Percentiles rank a stretch among this genome's conserved stretches.
These are phyloP conservation scores for Helicolenus hilgendorfi DNA, from an alignment of 2,797 vertebrate species.

Conservation along the genomic window DNA sequence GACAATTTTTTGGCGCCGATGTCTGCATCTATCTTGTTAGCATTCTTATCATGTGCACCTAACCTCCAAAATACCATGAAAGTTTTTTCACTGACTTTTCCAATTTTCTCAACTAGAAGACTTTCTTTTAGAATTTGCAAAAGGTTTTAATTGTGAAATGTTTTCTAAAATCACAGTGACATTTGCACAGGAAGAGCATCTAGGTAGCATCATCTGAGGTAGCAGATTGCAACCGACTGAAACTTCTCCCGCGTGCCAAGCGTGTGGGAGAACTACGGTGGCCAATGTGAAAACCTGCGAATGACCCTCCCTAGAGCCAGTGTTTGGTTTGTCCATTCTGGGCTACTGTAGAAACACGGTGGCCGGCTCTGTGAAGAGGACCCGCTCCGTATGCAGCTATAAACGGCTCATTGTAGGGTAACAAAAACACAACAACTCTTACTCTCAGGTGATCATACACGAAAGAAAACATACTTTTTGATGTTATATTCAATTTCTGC, in stretches of 20 bases:
- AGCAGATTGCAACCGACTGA: too few species aligned
- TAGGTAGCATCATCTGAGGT: too few species aligned
- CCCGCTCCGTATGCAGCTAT: background rate
- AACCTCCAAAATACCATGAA: background rate
- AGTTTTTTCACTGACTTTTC: background rate
- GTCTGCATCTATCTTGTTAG: background rate
- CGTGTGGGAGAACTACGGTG: too few species aligned
- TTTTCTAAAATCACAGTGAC: background rate
- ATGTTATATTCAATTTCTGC: background rate
- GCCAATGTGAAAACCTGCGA: too few species aligned
- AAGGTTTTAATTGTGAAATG: background rate
- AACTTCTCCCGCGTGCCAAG: too few species aligned
- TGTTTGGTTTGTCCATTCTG: background rate
- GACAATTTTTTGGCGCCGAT: background rate
- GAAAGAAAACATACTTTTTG: background rate
- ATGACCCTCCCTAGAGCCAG: too few species aligned
- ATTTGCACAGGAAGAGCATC: slow-evolving; percentile 25
- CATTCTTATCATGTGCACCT: background rate
- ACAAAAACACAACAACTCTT: background rate
- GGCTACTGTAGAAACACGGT: background rate
- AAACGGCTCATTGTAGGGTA: background rate
- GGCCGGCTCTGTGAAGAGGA: background rate
- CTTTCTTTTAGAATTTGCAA: background rate
- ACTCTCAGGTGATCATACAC: background rate
- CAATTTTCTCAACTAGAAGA: background rate